Evolutionary conservation across 2,797 vertebrate genomes (phyloP), one percentile per base, ranked within the genome.

Genomic region (Pteronotus mesoamericanus): DNA sequence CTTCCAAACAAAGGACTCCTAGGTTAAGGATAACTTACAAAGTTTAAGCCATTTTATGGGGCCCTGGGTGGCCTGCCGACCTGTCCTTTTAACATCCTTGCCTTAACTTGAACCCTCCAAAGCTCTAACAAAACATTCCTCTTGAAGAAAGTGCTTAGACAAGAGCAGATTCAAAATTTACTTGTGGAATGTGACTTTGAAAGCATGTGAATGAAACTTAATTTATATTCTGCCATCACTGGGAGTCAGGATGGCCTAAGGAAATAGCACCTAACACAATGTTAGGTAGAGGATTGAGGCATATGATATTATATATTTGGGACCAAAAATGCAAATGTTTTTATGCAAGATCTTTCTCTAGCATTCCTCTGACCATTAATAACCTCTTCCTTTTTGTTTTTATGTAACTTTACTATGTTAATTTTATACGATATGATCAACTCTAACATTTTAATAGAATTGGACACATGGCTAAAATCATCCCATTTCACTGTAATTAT

Each of bases 341-440:
- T 42, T 77, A 57, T 55, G 15, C 83, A 80, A 89, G 34, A 84
- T 53, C 82, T 93, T 94, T 68, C 80, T 89, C 64, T 79, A 72
- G 9, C 15, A 59, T 92, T 91, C 55, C 59, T 77, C 26, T 89
- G 64, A 46, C 10, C 75, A 55, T 57, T 91, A 95, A 34, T 77
- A 95, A 77, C 15, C 5, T 68, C 22, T 34, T 90, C 57, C 11
- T 15, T 68, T 86, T 78, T 22, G 26, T 19, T 86, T 94, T 96
- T 95, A 84, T 37, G 12, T 93, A 97, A 93, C 37, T 87, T 94
- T 90, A 92, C 79, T 48, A 77, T 85, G 34, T 24, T 68, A 79
- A 83, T 86, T 96, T 94, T 91, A 94, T 89, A 89, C 39, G 72
- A 34, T 88, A 96, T 94, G 64, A 93, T 12, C 93, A 93, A 94